Conservation (phyloP, 2,888 invertebrate genomes). For the Cantharis flavilabris region DNA sequence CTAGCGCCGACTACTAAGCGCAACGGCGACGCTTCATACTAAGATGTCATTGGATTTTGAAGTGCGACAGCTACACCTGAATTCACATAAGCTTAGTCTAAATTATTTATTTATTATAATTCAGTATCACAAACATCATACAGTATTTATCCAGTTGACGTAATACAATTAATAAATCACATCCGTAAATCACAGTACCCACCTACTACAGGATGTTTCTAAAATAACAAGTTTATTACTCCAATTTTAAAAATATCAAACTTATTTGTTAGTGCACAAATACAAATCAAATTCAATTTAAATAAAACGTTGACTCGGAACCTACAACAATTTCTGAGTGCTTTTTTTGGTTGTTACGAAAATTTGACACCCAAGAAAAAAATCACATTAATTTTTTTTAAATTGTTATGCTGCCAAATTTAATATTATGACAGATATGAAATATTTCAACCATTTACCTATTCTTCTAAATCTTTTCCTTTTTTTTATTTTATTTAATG, state of each 20-base stretch:
- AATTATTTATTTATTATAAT: slow-evolving; percentile 14
- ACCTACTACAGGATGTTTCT: neutral
- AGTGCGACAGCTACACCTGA: slow-evolving; percentile 24
- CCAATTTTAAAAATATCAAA: neutral
- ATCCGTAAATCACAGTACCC: neutral
- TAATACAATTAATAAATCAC: neutral
- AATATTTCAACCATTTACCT: no score
- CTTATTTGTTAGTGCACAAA: neutral
- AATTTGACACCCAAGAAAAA: no score
- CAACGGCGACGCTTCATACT: slow-evolving; percentile 35
- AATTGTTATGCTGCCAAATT: no score
- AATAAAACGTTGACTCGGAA: neutral
- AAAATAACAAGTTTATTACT: neutral
- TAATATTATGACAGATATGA: no score
- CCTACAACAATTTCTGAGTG: no score
- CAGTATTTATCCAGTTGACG: neutral
- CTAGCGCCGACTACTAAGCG: slow-evolving; percentile 43
- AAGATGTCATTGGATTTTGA: slow-evolving; percentile 27
- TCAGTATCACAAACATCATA: neutral
- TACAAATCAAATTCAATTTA: neutral
- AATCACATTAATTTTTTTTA: no score
- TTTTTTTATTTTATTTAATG: no score
- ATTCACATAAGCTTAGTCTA: slow-evolving; percentile 4
- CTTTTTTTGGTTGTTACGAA: no score
- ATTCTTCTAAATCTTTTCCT: no score